Conservation (phyloP, 2,797 vertebrate species). For the Sarcoramphus papa region DNA sequence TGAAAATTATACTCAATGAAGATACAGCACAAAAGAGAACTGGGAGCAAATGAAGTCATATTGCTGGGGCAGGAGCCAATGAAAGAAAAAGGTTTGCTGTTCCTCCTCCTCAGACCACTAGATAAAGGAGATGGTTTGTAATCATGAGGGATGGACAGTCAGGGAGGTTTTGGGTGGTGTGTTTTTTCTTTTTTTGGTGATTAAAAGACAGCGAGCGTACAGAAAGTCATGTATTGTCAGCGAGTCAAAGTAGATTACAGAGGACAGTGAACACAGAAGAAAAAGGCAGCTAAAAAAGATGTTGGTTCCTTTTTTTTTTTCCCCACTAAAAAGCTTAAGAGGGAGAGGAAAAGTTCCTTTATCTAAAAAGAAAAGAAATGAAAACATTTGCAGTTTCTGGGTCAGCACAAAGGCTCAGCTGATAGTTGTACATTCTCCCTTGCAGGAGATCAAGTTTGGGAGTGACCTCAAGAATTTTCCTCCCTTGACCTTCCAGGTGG, state of each 20-base stretch:
- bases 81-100: slow-evolving; percentile 15
- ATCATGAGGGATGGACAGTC: slow-evolving; percentile 47
- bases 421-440: background rate
- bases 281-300: slow-evolving; percentile 42
- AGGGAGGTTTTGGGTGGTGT: background rate
- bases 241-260: slow-evolving; percentile 66
- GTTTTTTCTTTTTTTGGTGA: background rate
- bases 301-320: background rate
- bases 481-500: background rate
- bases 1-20: slow-evolving; percentile 2
- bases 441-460: background rate
- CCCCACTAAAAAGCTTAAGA: slow-evolving; percentile 31
- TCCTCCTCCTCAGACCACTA: slow-evolving; percentile 26
- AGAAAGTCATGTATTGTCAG: slow-evolving; percentile 49
- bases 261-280: slow-evolving; percentile 43
- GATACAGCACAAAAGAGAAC: background rate
- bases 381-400: slow-evolving; percentile 61
- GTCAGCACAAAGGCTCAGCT: slow-evolving; percentile 53
- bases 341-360: slow-evolving; percentile 49
- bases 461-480: slow-evolving; percentile 28
- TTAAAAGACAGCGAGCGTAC: slow-evolving; percentile 46
- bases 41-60: slow-evolving; percentile 8
- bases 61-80: slow-evolving; percentile 8
- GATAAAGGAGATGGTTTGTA: slow-evolving; percentile 51
- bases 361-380: slow-evolving; percentile 64